A percentile compares a stretch with the other conserved stretches of the same genome.
These are phyloP conservation scores for Manduca sexta DNA, from an alignment of 1,140 invertebrate species.

Conservation along the genomic window DNA sequence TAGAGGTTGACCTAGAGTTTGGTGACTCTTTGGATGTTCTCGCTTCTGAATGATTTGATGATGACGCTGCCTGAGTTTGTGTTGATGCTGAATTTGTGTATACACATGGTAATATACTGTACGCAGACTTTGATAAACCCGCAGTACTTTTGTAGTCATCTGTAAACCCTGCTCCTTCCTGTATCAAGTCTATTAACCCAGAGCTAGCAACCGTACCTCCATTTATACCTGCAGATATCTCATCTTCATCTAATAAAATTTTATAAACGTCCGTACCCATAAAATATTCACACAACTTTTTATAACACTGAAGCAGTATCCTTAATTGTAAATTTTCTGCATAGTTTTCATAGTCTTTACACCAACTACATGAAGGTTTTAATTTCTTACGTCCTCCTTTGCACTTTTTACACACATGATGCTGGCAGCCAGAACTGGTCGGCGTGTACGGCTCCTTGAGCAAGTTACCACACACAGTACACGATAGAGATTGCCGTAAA, in stretches of 20 bases:
- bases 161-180: slow-evolving; percentile 84
- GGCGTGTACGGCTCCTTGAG: slow-evolving; percentile 88
- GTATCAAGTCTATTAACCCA: slow-evolving; percentile 82
- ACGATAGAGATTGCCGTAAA: slow-evolving; percentile 88
- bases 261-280: slow-evolving; percentile 81
- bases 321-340: slow-evolving; percentile 87
- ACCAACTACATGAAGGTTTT: slow-evolving; percentile 88
- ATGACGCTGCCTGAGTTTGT: slow-evolving; percentile 74
- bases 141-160: slow-evolving; percentile 83
- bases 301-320: slow-evolving; percentile 89
- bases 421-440: slow-evolving; percentile 87
- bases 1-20: slow-evolving; percentile 76
- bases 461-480: slow-evolving; percentile 90
- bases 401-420: slow-evolving; percentile 88
- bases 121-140: slow-evolving; percentile 80
- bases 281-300: slow-evolving; percentile 89
- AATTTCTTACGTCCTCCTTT: slow-evolving; percentile 88
- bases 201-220: slow-evolving; percentile 69
- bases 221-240: slow-evolving; percentile 59
- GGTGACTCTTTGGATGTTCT: slow-evolving; percentile 59
- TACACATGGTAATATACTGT: slow-evolving; percentile 82
- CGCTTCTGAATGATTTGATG: slow-evolving; percentile 50
- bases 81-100: slow-evolving; percentile 81
- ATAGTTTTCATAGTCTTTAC: slow-evolving; percentile 88
- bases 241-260: slow-evolving; percentile 74